These are phyloP conservation scores for Carapus acus DNA, from an alignment of 2,797 vertebrate species.

Conservation along the genomic window DNA sequence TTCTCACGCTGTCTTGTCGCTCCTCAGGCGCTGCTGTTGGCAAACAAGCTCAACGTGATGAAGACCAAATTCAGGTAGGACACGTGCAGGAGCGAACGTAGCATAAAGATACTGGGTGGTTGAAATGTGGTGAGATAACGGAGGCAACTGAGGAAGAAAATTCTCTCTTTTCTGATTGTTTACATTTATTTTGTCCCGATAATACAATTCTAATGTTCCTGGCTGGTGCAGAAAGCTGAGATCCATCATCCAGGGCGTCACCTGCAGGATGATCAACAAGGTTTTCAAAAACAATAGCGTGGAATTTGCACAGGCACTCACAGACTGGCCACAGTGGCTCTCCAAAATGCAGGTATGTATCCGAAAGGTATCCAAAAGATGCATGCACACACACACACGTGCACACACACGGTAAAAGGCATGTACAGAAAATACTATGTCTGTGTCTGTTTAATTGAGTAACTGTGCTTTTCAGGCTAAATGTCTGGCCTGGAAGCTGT, in stretches of 20 bases:
- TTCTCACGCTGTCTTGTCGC: too few species aligned
- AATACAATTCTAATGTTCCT: background rate
- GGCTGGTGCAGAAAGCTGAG: slow-evolving; percentile 52
- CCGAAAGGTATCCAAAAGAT: too few species aligned
- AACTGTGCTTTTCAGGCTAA: slow-evolving; percentile 42
- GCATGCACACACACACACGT: background rate
- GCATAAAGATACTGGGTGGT: too few species aligned
- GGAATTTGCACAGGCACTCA: slow-evolving; percentile 44
- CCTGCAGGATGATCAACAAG: slow-evolving; percentile 58
- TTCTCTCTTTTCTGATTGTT: background rate
- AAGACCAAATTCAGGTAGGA: too few species aligned
- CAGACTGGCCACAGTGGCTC: slow-evolving; percentile 48
- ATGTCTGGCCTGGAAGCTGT: slow-evolving; percentile 62
- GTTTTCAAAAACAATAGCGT: slow-evolving; percentile 26
- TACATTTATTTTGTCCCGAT: background rate
- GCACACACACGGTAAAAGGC: too few species aligned
- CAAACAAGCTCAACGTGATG: too few species aligned
- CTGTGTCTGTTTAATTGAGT: background rate
- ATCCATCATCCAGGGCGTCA: slow-evolving; percentile 60
- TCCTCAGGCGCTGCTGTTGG: too few species aligned
- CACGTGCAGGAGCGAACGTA: too few species aligned
- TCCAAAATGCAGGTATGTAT: slow-evolving; percentile 53
- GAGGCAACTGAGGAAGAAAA: too few species aligned
- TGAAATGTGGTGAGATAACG: too few species aligned
- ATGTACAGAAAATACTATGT: background rate